These are phyloP conservation scores for Lycocerus yunnanus DNA, from an alignment of 2,888 invertebrate species.

Conservation along the genomic window DNA sequence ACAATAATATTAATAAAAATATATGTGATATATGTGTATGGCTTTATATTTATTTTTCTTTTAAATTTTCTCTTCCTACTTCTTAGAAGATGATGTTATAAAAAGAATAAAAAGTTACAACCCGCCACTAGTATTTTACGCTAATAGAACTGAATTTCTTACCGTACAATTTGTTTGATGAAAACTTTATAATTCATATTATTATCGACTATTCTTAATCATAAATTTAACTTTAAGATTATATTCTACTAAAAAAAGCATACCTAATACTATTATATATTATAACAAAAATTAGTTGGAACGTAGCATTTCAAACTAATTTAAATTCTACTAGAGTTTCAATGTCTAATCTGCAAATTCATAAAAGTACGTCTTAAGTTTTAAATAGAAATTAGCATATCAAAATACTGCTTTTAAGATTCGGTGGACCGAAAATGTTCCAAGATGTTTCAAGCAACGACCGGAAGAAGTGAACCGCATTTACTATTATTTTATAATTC, in stretches of 20 bases:
- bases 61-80: too few species aligned
- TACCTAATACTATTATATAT: too few species aligned
- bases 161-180: too few species aligned
- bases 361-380: slow-evolving; percentile 44
- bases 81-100: too few species aligned
- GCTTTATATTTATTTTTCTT: too few species aligned
- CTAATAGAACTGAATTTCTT: not conserved
- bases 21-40: too few species aligned
- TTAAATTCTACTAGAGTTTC: slow-evolving; percentile 33
- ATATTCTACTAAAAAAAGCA: not conserved
- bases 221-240: not conserved
- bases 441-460: slow-evolving; percentile 41
- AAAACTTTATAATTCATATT: not conserved
- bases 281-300: slow-evolving; percentile 20
- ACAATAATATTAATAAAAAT: too few species aligned
- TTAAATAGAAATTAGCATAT: slow-evolving; percentile 44
- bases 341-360: slow-evolving; percentile 36
- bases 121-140: too few species aligned
- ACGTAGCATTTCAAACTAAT: slow-evolving; percentile 23
- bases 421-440: slow-evolving; percentile 45
- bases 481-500: not conserved
- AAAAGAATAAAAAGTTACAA: too few species aligned
- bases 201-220: not conserved
- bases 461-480: slow-evolving; percentile 15
- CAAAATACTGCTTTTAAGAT: slow-evolving; percentile 39